Conservation (phyloP, 2,888 invertebrate species). For the Chrysotoxum bicinctum region DNA sequence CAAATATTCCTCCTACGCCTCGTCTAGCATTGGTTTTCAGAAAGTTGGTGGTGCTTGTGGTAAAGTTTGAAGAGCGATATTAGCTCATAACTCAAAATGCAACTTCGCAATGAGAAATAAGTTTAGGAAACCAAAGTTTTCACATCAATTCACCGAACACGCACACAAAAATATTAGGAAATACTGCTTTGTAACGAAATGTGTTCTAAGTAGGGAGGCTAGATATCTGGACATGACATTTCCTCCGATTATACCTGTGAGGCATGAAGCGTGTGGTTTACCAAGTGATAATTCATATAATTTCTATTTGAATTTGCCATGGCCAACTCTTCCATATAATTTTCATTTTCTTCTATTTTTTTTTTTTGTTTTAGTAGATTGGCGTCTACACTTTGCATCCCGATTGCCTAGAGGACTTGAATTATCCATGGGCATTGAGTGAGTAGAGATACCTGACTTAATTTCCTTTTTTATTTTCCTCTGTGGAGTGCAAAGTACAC, state of each 20-base stretch:
- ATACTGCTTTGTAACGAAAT: constrained; percentile 20
- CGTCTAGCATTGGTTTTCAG: constrained; percentile 3
- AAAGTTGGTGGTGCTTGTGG: constrained; percentile 23
- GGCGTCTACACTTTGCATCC: constrained; percentile 7
- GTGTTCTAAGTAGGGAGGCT: not conserved
- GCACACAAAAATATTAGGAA: not conserved
- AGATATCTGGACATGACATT: constrained; percentile 38
- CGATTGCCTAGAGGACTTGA: constrained; percentile 34
- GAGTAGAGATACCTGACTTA: constrained; percentile 50
- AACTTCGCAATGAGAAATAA: constrained; percentile 47
- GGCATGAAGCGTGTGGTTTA: constrained; percentile 7
- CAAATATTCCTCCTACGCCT: constrained; percentile 46
- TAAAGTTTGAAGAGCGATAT: constrained; percentile 25
- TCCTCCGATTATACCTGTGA: constrained; percentile 4
- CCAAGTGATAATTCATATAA: constrained; percentile 67
- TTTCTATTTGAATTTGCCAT: constrained; percentile 33
- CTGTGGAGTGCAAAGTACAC: constrained; percentile 1
- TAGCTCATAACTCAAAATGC: constrained; percentile 22
- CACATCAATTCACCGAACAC: constrained; percentile 44
- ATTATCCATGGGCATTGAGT: constrained; percentile 43
- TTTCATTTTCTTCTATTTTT: not conserved
- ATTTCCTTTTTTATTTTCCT: constrained; percentile 23
- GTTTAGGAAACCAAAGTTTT: constrained; percentile 56
- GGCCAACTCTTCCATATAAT: constrained; percentile 6
- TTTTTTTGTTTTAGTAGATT: not conserved